Evolutionary conservation across 2,797 vertebrate species (phyloP).

Genomic region (Rhinoraja longicauda): DNA sequence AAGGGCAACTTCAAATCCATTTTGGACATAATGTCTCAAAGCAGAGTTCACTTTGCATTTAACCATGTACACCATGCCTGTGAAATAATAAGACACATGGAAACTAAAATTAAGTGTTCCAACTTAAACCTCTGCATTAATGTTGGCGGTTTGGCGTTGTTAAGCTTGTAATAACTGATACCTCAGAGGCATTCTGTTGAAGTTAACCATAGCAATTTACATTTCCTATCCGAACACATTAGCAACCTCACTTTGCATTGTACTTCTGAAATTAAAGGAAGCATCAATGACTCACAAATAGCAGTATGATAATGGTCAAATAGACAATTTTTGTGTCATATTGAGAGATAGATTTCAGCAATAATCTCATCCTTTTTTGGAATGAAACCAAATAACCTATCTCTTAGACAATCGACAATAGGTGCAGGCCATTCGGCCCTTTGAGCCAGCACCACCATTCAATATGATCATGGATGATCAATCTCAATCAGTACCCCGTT

Average conservation of each 20-base stretch:
- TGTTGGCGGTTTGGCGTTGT: background rate
- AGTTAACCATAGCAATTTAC: background rate
- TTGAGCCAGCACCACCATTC: too few species aligned
- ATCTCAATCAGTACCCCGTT: too few species aligned
- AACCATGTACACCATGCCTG: background rate
- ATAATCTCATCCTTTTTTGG: background rate
- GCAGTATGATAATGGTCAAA: background rate
- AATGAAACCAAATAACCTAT: background rate
- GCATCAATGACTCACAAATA: too few species aligned
- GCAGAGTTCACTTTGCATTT: background rate
- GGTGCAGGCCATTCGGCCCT: too few species aligned
- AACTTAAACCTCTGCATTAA: background rate
- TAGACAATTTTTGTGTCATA: background rate
- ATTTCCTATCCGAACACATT: too few species aligned
- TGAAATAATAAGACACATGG: background rate
- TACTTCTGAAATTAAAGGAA: background rate
- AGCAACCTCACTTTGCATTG: too few species aligned
- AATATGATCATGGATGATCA: too few species aligned
- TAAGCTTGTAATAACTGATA: background rate
- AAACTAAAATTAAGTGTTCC: background rate
- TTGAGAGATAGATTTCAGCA: background rate
- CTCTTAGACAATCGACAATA: too few species aligned
- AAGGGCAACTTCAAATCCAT: background rate
- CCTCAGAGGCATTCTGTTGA: background rate
- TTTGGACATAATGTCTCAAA: background rate